phyloP scores from a whole-genome alignment of 23 tunicate species.

The Styela clava region DNA sequence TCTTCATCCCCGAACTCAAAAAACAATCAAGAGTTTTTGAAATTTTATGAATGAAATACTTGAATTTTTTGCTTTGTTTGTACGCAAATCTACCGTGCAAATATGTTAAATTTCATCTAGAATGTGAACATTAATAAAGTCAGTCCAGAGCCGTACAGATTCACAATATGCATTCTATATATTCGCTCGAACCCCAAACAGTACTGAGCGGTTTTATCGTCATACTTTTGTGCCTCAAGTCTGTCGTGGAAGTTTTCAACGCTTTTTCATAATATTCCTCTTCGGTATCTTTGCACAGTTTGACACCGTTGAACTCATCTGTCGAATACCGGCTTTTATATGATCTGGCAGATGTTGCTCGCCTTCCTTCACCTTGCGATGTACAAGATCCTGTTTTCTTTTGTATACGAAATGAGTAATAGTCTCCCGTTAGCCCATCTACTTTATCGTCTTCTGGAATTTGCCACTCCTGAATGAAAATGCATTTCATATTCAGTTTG shows the following conservation, averaged over 20 bases:
- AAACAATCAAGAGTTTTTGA: too few relatives aligned
- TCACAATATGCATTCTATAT: background rate
- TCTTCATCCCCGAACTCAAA: too few relatives aligned
- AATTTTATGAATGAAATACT: too few relatives aligned
- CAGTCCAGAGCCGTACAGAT: too few relatives aligned
- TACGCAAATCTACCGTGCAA: too few relatives aligned
- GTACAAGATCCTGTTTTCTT: background rate
- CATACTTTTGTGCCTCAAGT: background rate
- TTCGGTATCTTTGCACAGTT: too few relatives aligned
- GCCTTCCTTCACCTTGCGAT: background rate
- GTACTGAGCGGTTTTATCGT: background rate
- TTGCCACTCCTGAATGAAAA: background rate
- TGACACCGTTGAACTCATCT: too few relatives aligned
- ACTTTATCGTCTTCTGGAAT: background rate
- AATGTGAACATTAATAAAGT: too few relatives aligned
- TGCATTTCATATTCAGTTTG: too few relatives aligned
- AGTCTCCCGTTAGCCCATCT: background rate
- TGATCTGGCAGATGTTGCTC: background rate
- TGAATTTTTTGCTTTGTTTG: too few relatives aligned
- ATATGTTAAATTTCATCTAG: too few relatives aligned
- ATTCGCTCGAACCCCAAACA: background rate
- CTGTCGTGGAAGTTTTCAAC: background rate
- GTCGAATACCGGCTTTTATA: background rate
- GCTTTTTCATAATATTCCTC: background rate
- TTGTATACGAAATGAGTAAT: constrained; percentile 1